Evolutionary conservation across 2,888 invertebrate genomes (phyloP), one percentile per base, ranked within the genome.

Genomic region (Agonopterix heracliana): DNA sequence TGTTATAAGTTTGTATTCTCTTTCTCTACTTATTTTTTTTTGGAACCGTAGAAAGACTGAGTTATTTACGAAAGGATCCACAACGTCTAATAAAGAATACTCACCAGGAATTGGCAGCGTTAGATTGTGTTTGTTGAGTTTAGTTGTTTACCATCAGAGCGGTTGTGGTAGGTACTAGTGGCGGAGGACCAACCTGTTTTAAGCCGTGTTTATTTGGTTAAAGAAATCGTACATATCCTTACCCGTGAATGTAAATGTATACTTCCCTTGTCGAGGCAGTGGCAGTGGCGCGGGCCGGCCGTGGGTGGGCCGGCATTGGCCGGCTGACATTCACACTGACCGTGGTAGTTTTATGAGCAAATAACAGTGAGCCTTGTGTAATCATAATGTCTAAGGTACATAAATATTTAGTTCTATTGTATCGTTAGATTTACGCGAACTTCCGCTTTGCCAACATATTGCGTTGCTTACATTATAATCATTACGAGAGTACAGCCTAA

Each of bases 371-470:
- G 81, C 84, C 84, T 81, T 81, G 78, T 85, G 68, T 87, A 86
- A 87, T 88, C 85, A 78, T 86, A 78, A 80, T 77, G 72, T 85
- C 76, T 86, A 85, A 86, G 87, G 81, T 86, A 86, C 85, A 83
- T 85, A 82, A 71, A 74, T 85, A 84, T 87, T 87, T 86, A 87
- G 87, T 87, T 88, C 63, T 83, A 84, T 80, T 72, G 82, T 88
- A 87, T 86, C 81, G 78, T 86, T 88, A 87, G 87, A 85, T 78
- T 85, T 84, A 86, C 72, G 84, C 82, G 78, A 79, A 81, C 81
- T 85, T 84, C 87, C 80, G 87, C 87, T 88, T 88, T 80, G 88
- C 84, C 87, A 82, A 87, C 81, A 80, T 86, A 85, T 87, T 80
- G 70, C 82, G 87, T 88, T 85, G 86, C 85, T 87, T 87, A 85